Percentiles rank a stretch among this genome's conserved stretches.
Conservation (phyloP, 2,888 invertebrate species). For the Eurytoma californica region DNA sequence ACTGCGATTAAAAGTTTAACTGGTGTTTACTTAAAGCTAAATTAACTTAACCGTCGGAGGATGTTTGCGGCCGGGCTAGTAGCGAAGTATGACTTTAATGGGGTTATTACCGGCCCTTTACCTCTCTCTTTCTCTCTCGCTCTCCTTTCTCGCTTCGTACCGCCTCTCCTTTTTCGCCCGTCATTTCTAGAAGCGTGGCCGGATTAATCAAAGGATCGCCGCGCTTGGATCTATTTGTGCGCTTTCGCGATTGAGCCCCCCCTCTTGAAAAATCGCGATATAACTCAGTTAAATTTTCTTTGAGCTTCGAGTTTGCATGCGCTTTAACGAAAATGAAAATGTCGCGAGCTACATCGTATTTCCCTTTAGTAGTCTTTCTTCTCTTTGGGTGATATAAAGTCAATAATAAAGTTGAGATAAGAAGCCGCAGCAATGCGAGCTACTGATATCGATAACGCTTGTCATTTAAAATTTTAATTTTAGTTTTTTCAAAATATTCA, state of each 20-base stretch:
- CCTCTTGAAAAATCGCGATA: background rate
- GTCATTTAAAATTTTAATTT: no score
- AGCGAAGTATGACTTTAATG: constrained; percentile 36
- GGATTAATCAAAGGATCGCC: constrained; percentile 24
- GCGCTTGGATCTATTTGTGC: constrained; percentile 1
- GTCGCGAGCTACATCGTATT: no score
- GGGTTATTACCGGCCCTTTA: no score
- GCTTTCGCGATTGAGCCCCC: background rate
- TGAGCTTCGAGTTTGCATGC: no score
- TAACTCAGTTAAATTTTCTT: background rate
- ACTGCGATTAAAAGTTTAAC: constrained; percentile 57
- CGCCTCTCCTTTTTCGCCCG: background rate
- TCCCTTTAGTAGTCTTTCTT: background rate
- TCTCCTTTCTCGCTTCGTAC: background rate
- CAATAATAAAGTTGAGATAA: background rate
- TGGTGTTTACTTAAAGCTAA: constrained; percentile 57
- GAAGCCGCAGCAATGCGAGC: no score
- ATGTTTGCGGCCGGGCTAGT: constrained; percentile 51
- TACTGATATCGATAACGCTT: no score
- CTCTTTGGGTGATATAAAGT: constrained; percentile 2
- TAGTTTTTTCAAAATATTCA: no score
- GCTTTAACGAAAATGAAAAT: no score
- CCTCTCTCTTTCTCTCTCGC: background rate
- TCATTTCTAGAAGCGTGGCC: constrained; percentile 1
- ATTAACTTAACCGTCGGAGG: constrained; percentile 55